Conservation (phyloP, 2,113 vertebrate genomes). For the Pardalotus punctatus region DNA sequence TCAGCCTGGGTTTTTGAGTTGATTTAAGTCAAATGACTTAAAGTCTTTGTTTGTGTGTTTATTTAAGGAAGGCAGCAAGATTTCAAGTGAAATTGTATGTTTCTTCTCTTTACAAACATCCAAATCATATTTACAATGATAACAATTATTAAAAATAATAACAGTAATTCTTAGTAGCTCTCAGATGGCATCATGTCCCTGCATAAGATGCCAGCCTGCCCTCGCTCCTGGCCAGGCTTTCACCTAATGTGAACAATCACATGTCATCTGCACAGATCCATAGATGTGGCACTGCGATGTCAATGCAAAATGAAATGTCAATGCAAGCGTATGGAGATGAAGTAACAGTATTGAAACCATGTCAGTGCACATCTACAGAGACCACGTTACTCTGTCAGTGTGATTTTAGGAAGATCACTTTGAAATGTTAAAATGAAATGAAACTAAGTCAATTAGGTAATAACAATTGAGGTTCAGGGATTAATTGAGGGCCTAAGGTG, state of each 20-base stretch:
- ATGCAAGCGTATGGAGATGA: not conserved
- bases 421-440: slow-evolving; percentile 70
- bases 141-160: not conserved
- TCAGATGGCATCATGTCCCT: not conserved
- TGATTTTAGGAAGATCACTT: slow-evolving; percentile 68
- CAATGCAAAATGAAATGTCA: slow-evolving; percentile 32
- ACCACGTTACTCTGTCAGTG: slow-evolving; percentile 15
- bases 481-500: slow-evolving; percentile 74
- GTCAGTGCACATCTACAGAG: slow-evolving; percentile 33
- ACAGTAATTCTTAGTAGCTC: not conserved
- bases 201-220: not conserved
- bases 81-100: not conserved
- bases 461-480: slow-evolving; percentile 72
- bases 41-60: not conserved
- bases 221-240: not conserved
- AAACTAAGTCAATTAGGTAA: slow-evolving; percentile 75
- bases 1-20: not conserved
- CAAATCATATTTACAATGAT: not conserved
- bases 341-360: not conserved
- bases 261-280: not conserved
- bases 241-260: not conserved
- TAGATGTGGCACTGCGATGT: not conserved
- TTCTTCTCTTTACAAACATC: not conserved
- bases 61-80: not conserved
- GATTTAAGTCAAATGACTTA: not conserved